These are phyloP conservation scores for Cheirogaleus medius DNA, from an alignment of 2,113 vertebrate species.

Conservation along the genomic window DNA sequence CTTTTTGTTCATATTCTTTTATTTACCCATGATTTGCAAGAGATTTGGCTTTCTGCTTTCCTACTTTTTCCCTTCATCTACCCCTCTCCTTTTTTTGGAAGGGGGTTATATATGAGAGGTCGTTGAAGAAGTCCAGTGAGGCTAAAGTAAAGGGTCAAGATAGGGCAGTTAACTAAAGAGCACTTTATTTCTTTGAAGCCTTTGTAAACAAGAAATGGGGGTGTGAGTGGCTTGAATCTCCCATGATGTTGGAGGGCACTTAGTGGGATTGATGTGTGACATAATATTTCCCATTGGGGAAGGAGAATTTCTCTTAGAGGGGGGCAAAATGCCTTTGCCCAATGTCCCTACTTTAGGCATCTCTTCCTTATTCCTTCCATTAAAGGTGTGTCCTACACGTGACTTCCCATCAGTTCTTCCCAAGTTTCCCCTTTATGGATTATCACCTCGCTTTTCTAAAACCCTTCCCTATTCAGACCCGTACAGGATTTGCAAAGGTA, in stretches of 20 bases:
- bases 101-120: slow-evolving; percentile 15
- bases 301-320: background rate
- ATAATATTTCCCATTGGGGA: background rate
- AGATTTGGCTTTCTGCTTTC: background rate
- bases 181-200: slow-evolving; percentile 77
- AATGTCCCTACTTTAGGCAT: background rate
- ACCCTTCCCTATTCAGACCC: background rate
- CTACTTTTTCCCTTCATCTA: background rate
- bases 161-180: slow-evolving; percentile 60
- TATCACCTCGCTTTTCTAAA: background rate
- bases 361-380: background rate
- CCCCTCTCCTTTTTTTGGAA: slow-evolving; percentile 24
- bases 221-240: background rate
- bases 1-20: slow-evolving; percentile 21
- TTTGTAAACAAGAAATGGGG: slow-evolving; percentile 42
- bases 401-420: background rate
- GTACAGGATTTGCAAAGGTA: background rate
- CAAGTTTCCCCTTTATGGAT: background rate
- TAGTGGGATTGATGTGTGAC: background rate
- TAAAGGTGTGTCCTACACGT: background rate
- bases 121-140: slow-evolving; percentile 26
- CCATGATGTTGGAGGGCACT: background rate
- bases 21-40: slow-evolving; percentile 49
- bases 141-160: slow-evolving; percentile 32
- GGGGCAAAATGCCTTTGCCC: background rate